Conservation (phyloP, 2,888 invertebrate species). For the Nemotelus pantherinus region DNA sequence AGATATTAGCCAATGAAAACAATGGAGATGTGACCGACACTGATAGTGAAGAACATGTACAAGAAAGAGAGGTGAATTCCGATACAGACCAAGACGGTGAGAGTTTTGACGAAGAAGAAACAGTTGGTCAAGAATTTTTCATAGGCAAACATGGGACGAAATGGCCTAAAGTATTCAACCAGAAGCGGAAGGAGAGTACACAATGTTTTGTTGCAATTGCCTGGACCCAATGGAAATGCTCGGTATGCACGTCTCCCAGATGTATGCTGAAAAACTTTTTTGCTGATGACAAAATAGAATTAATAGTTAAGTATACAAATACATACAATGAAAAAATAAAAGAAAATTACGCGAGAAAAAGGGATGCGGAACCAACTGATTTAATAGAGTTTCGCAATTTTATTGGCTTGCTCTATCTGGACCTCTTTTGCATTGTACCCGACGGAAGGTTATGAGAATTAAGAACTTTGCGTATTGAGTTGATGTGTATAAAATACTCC, state of each 20-base stretch:
- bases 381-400: slow-evolving; percentile 6
- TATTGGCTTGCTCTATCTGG: background rate
- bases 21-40: slow-evolving; percentile 18
- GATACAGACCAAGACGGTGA: slow-evolving; percentile 16
- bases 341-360: no score
- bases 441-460: no score
- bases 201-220: background rate
- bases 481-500: no score
- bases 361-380: slow-evolving; percentile 1
- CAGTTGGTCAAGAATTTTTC: slow-evolving; percentile 2
- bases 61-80: slow-evolving; percentile 8
- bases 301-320: no score
- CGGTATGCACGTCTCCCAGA: no score
- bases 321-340: no score
- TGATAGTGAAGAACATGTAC: slow-evolving; percentile 15
- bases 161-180: slow-evolving; percentile 13
- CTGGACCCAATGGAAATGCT: no score
- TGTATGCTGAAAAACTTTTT: no score
- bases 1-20: background rate
- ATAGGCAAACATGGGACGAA: slow-evolving; percentile 14
- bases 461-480: no score
- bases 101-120: slow-evolving; percentile 12
- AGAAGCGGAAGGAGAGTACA: slow-evolving; percentile 1
- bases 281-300: no score
- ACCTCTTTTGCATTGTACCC: no score